These are phyloP conservation scores for Ptychadena robeensis DNA, from an alignment of 2,797 vertebrate species.

Conservation along the genomic window DNA sequence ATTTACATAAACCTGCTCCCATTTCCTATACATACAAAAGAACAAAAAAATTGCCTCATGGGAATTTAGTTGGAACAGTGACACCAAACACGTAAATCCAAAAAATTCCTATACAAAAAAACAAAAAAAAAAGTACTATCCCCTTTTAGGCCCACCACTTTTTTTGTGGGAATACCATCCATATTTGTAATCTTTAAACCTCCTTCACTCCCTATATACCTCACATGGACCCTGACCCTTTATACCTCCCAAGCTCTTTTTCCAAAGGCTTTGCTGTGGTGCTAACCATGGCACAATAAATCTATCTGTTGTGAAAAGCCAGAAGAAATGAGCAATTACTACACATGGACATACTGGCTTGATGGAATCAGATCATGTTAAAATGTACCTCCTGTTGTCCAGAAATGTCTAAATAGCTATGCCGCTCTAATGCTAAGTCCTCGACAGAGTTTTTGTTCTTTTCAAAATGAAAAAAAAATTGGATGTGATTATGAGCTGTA, in stretches of 20 bases:
- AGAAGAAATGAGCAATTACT: constrained; percentile 35
- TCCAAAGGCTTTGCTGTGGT: constrained; percentile 2
- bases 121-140: no score
- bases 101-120: no score
- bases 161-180: no score
- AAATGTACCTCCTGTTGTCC: constrained; percentile 14
- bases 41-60: no score
- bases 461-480: background rate
- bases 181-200: no score
- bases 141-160: no score
- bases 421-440: background rate
- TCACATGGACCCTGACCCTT: no score
- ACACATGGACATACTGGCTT: background rate
- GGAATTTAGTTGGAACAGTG: no score
- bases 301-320: constrained; percentile 10
- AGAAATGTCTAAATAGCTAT: background rate
- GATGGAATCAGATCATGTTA: constrained; percentile 24
- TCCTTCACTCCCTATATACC: no score
- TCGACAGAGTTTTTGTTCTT: background rate
- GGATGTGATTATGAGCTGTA: background rate
- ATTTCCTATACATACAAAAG: no score
- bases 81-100: no score
- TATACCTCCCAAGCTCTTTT: background rate
- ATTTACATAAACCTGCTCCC: no score
- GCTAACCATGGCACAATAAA: constrained; percentile 16